Evolutionary conservation across 2,797 vertebrate species (phyloP).

Genomic region (Arctocebus calabarensis): DNA sequence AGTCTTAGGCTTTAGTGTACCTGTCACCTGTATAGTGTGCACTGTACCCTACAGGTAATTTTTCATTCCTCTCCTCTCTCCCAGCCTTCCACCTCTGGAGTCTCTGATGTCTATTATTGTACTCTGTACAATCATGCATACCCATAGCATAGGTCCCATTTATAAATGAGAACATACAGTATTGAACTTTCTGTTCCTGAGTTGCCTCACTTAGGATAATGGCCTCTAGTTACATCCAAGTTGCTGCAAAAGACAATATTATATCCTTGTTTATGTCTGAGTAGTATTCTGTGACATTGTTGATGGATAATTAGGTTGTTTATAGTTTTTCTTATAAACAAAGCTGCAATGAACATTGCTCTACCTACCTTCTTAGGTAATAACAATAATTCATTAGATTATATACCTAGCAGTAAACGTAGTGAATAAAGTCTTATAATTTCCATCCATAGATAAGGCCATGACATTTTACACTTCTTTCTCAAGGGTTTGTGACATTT

Average conservation of each 20-base stretch:
- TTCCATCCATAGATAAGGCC: neutral
- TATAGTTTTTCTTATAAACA: neutral
- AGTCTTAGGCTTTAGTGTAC: no score
- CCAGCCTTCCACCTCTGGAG: no score
- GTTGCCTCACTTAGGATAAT: no score
- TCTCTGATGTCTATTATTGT: no score
- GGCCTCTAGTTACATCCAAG: neutral
- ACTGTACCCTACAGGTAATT: no score
- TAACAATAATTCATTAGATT: neutral
- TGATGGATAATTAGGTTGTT: neutral
- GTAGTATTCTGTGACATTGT: neutral
- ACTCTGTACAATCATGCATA: no score
- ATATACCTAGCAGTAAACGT: neutral
- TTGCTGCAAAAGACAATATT: neutral
- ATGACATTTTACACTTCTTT: neutral
- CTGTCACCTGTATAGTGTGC: no score
- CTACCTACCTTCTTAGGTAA: neutral
- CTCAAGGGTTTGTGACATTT: neutral
- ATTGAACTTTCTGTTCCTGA: no score
- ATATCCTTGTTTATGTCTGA: neutral
- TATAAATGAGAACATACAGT: no score
- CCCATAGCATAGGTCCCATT: no score
- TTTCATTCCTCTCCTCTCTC: no score
- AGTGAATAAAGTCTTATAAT: neutral
- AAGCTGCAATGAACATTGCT: neutral